A percentile compares a stretch with the other conserved stretches of the same genome.
phyloP scores from a whole-genome alignment of 1,140 invertebrate species.

The honey bee (Apis mellifera) region DNA sequence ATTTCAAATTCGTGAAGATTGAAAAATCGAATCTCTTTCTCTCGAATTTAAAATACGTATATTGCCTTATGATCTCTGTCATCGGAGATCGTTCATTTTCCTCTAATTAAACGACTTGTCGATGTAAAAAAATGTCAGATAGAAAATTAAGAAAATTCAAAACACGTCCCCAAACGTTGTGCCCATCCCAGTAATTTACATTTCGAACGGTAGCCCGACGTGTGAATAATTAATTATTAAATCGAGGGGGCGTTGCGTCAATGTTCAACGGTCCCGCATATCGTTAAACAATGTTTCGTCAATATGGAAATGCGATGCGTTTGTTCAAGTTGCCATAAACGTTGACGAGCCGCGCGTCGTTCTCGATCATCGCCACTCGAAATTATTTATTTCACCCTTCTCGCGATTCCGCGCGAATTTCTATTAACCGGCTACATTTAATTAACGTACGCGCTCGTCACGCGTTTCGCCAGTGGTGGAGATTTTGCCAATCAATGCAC shows the following conservation, averaged over 20 bases:
- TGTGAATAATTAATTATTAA: conserved; percentile 39
- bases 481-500: conserved; percentile 5
- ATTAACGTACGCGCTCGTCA: neutral
- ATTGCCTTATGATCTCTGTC: neutral
- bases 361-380: neutral
- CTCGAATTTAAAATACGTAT: too few species aligned
- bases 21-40: too few species aligned
- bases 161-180: neutral
- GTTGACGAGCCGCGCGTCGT: conserved; percentile 5
- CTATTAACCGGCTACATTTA: conserved; percentile 27
- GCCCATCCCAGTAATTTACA: conserved; percentile 4
- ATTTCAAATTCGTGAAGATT: too few species aligned
- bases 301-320: conserved; percentile 21
- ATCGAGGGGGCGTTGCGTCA: neutral
- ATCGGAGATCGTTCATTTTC: too few species aligned
- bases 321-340: conserved; percentile 21
- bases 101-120: neutral
- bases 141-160: neutral
- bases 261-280: conserved; percentile 15
- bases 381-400: conserved; percentile 28
- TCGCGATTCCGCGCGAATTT: neutral
- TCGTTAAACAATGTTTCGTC: conserved; percentile 35
- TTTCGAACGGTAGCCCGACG: neutral
- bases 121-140: neutral
- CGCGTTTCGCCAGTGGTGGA: neutral